Percentiles rank a stretch among this genome's conserved stretches.
Evolutionary conservation across 2,113 vertebrate genomes (phyloP).

Genomic region (Tetrao urogallus): DNA sequence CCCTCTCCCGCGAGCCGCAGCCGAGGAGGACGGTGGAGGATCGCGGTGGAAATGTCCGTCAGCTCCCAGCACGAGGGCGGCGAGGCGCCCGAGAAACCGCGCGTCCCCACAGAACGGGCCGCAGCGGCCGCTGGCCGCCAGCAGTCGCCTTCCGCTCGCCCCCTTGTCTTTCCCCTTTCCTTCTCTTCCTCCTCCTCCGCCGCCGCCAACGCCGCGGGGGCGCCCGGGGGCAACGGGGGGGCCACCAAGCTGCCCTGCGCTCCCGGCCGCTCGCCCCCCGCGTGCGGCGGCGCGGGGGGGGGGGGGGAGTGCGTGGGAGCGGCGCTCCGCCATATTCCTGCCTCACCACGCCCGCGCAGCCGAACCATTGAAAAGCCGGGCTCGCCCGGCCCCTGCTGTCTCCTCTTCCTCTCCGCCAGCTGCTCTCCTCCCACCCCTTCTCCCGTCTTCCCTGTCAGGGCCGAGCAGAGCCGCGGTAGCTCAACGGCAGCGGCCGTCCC

Average conservation of each 20-base stretch:
- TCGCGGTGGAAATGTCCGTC: background rate
- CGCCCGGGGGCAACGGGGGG: background rate
- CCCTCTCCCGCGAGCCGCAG: no score
- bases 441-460: background rate
- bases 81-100: background rate
- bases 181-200: no score
- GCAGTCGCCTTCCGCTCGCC: accelerated
- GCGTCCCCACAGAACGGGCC: background rate
- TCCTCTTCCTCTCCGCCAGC: background rate
- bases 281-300: background rate
- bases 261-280: background rate
- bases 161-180: background rate
- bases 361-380: conserved; percentile 41
- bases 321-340: conserved; percentile 79
- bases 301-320: background rate
- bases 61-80: no score
- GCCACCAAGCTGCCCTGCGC: background rate
- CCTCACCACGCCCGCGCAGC: conserved; percentile 76
- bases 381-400: background rate
- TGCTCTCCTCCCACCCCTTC: background rate
- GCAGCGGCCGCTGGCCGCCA: background rate
- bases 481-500: background rate
- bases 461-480: background rate
- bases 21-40: background rate
- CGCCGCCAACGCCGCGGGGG: background rate